phyloP scores from a whole-genome alignment of 2,113 vertebrate genomes.

The Microcebus murinus region DNA sequence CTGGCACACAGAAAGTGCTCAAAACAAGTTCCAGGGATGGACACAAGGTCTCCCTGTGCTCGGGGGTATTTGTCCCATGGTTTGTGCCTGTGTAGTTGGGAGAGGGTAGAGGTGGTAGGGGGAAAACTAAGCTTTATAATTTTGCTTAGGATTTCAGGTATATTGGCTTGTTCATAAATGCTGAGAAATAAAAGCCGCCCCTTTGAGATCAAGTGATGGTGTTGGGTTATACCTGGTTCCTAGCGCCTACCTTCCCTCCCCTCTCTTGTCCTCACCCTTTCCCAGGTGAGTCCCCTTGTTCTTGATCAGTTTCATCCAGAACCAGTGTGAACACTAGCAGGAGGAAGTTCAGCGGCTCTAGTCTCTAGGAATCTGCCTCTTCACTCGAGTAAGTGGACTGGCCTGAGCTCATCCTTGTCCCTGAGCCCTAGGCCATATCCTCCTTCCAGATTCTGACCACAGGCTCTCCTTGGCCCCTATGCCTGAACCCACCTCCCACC shows the following conservation, averaged over 20 bases:
- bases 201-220: neutral
- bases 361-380: neutral
- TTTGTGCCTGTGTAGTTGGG: no score
- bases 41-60: neutral
- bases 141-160: neutral
- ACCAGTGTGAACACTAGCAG: neutral
- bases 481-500: neutral
- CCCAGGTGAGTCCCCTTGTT: neutral
- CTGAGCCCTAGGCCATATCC: neutral
- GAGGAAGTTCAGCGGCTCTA: neutral
- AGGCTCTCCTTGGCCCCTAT: neutral
- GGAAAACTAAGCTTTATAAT: neutral
- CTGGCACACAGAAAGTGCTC: neutral
- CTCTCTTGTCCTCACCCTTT: neutral
- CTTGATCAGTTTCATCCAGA: neutral
- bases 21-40: neutral
- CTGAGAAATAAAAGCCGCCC: neutral
- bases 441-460: neutral
- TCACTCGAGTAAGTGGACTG: neutral
- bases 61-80: neutral
- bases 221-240: neutral
- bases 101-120: no score
- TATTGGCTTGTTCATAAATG: neutral
- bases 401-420: neutral
- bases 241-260: neutral